Evolutionary conservation across 2,888 invertebrate genomes (phyloP).

Genomic region (Strigamia transsilvanica): DNA sequence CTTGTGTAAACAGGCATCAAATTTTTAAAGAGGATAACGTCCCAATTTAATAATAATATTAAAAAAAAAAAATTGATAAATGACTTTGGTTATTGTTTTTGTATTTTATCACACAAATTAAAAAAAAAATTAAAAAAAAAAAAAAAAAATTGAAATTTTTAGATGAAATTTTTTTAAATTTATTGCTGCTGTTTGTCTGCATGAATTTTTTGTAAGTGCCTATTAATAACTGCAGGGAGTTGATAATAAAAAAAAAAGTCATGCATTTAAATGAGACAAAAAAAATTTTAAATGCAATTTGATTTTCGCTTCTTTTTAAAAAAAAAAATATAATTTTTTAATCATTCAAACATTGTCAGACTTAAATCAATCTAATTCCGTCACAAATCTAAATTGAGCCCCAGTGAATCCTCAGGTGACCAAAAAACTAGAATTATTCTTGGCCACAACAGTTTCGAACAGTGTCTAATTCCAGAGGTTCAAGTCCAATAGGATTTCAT

Average conservation of each 20-base stretch:
- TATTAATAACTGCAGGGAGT: no score
- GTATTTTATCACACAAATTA: neutral
- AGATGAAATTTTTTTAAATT: no score
- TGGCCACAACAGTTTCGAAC: neutral
- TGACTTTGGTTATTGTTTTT: neutral
- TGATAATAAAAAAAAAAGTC: no score
- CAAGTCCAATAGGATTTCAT: neutral
- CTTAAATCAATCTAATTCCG: neutral
- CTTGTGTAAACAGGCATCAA: neutral
- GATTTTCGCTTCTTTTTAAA: no score
- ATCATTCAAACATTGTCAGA: neutral
- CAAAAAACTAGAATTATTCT: neutral
- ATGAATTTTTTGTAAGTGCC: no score
- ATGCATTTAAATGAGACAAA: no score
- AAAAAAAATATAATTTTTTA: no score
- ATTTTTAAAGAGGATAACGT: neutral
- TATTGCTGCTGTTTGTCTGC: no score
- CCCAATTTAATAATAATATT: neutral
- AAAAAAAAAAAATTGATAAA: neutral
- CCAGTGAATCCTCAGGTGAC: slow-evolving; percentile 6
- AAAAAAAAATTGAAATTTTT: no score
- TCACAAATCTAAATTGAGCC: neutral
- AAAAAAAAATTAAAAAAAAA: no score
- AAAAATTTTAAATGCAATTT: no score
- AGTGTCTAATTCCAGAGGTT: neutral